Evolutionary conservation across 1,140 invertebrate species (phyloP).

Genomic region (Drosophila elegans): DNA sequence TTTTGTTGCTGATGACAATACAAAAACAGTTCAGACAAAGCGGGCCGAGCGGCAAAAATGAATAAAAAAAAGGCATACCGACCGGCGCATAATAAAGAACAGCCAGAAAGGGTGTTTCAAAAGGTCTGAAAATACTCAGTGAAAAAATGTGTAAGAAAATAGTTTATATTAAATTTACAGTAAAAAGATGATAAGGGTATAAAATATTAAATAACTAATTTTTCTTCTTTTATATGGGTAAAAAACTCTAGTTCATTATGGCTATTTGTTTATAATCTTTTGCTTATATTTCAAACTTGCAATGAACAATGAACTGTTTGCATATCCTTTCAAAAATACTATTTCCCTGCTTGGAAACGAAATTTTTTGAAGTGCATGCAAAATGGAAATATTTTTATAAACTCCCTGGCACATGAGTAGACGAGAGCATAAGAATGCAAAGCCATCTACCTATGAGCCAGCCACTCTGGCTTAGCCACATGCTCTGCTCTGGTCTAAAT

Average conservation of each 20-base stretch:
- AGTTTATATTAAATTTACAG: neutral
- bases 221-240: no score
- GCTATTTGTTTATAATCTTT: no score
- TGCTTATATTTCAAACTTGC: no score
- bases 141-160: neutral
- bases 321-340: no score
- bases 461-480: slow-evolving; percentile 35
- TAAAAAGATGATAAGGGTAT: no score
- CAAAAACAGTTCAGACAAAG: slow-evolving; percentile 69
- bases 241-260: no score
- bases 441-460: slow-evolving; percentile 47
- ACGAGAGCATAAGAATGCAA: slow-evolving; percentile 36
- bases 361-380: slow-evolving; percentile 12
- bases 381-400: slow-evolving; percentile 56
- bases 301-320: no score
- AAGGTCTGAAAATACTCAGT: slow-evolving; percentile 10
- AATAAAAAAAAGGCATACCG: slow-evolving; percentile 33
- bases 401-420: slow-evolving; percentile 40
- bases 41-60: slow-evolving; percentile 57
- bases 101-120: slow-evolving; percentile 18
- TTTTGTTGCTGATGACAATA: slow-evolving; percentile 80
- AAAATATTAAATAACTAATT: neutral
- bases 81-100: slow-evolving; percentile 51
- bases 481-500: slow-evolving; percentile 53
- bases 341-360: neutral